Evolutionary conservation across 2,888 invertebrate genomes (phyloP).

Genomic region (Ennomos fuscantarius): DNA sequence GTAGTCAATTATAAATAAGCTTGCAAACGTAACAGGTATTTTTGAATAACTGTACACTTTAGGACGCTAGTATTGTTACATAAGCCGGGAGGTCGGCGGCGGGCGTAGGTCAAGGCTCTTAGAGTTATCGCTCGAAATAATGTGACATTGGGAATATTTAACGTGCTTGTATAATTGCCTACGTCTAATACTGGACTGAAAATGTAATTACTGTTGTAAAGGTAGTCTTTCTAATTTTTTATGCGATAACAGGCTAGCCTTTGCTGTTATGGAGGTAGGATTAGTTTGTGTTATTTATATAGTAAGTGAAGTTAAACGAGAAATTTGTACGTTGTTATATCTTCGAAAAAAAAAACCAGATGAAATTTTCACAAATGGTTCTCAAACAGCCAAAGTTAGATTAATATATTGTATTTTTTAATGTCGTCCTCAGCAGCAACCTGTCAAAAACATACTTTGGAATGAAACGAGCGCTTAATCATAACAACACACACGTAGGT

Average conservation of each 20-base stretch:
- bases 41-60: slow-evolving; percentile 38
- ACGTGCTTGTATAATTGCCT: slow-evolving; percentile 19
- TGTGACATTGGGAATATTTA: slow-evolving; percentile 38
- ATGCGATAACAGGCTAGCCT: slow-evolving; percentile 7
- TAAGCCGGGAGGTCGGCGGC: slow-evolving; percentile 24
- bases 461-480: slow-evolving; percentile 9
- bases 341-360: no score
- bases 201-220: slow-evolving; percentile 23
- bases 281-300: no score
- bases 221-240: slow-evolving; percentile 14
- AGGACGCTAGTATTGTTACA: slow-evolving; percentile 36
- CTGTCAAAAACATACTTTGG: slow-evolving; percentile 5
- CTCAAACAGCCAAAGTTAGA: background rate
- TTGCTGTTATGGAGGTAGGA: background rate
- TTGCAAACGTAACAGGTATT: slow-evolving; percentile 36
- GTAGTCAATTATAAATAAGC: slow-evolving; percentile 39
- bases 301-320: no score
- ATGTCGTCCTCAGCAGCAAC: background rate
- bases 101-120: slow-evolving; percentile 41
- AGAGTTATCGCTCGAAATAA: slow-evolving; percentile 35
- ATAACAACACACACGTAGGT: slow-evolving; percentile 8
- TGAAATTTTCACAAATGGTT: no score
- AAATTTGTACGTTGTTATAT: no score
- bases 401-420: background rate
- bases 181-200: slow-evolving; percentile 24